Evolutionary conservation across 2,888 invertebrate genomes (phyloP).

Genomic region (Pyrrhia umbra): DNA sequence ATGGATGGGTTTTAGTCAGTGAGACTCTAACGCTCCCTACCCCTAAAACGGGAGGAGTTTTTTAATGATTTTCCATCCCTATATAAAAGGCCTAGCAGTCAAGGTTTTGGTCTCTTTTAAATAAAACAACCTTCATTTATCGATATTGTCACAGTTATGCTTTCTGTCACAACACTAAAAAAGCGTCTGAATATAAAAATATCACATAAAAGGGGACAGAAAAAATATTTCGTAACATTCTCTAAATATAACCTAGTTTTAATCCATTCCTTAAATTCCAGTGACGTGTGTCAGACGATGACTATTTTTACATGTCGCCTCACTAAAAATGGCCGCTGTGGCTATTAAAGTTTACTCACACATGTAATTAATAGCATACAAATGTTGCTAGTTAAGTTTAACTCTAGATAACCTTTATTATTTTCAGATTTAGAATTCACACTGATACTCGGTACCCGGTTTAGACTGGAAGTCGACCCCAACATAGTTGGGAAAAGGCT

Average conservation of each 20-base stretch:
- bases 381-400: slow-evolving; percentile 16
- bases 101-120: too few species aligned
- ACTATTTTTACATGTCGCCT: slow-evolving; percentile 42
- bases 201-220: not conserved
- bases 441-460: too few species aligned
- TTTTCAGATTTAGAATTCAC: too few species aligned
- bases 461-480: too few species aligned
- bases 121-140: too few species aligned
- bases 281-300: slow-evolving; percentile 6
- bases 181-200: not conserved
- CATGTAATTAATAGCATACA: slow-evolving; percentile 41
- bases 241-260: slow-evolving; percentile 15
- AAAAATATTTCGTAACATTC: slow-evolving; percentile 1
- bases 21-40: too few species aligned
- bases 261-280: slow-evolving; percentile 26
- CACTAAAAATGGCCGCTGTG: slow-evolving; percentile 37
- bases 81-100: too few species aligned
- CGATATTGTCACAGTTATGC: not conserved
- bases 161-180: not conserved
- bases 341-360: slow-evolving; percentile 43
- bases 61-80: too few species aligned
- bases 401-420: too few species aligned
- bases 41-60: too few species aligned
- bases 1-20: too few species aligned
- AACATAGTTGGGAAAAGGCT: too few species aligned